These are phyloP conservation scores for Drosophila baimaii DNA, from an alignment of 1,140 invertebrate genomes.

Conservation along the genomic window DNA sequence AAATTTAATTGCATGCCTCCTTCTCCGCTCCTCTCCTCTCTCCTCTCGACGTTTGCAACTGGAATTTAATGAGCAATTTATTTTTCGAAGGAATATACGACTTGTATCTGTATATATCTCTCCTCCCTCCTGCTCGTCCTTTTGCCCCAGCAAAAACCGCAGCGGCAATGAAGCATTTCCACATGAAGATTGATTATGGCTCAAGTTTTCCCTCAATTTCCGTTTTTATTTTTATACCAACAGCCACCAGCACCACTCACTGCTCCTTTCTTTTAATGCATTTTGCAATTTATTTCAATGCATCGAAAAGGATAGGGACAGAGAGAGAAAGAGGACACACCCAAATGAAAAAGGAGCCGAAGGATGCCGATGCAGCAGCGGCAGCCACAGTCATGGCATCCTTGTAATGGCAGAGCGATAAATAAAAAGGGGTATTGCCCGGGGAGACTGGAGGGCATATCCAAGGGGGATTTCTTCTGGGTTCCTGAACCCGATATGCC, in stretches of 20 bases:
- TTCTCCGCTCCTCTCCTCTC: neutral
- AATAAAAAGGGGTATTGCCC: constrained; percentile 16
- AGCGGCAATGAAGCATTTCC: constrained; percentile 59
- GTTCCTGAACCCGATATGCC: constrained; percentile 23
- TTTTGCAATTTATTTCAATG: constrained; percentile 74
- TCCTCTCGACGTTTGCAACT: constrained; percentile 7
- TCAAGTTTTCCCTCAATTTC: constrained; percentile 49
- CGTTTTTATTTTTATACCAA: constrained; percentile 16
- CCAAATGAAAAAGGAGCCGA: constrained; percentile 36
- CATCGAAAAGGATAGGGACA: constrained; percentile 61
- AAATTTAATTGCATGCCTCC: constrained; percentile 63
- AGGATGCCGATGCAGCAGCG: constrained; percentile 23
- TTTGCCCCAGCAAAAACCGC: constrained; percentile 21
- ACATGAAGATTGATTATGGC: constrained; percentile 79
- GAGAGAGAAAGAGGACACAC: constrained; percentile 50
- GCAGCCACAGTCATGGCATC: constrained; percentile 30
- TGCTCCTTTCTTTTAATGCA: constrained; percentile 52
- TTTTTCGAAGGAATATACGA: constrained; percentile 16
- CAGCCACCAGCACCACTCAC: constrained; percentile 10
- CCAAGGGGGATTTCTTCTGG: neutral
- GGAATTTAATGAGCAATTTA: constrained; percentile 68
- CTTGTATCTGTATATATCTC: neutral
- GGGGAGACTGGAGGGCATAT: neutral
- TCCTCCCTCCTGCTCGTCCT: neutral
- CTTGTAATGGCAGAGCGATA: constrained; percentile 41